Evolutionary conservation across 2,888 invertebrate genomes (phyloP).

Genomic region (Agriopis leucophaearia): DNA sequence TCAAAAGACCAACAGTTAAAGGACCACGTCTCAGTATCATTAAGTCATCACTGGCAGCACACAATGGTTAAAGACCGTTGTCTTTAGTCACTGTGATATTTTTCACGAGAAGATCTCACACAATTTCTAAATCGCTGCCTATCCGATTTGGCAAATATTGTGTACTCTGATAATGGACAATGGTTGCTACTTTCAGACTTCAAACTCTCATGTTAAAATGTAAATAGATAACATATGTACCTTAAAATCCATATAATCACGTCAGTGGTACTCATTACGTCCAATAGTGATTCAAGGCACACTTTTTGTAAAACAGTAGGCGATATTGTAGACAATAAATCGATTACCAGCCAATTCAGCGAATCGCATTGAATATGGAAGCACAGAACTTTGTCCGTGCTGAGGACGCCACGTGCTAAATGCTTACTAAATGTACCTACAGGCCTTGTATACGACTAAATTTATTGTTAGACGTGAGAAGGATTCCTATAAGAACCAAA

Average conservation of each 20-base stretch:
- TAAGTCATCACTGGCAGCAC: too few species aligned
- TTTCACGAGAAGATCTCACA: too few species aligned
- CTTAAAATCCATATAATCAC: background rate
- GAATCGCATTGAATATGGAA: conserved; percentile 29
- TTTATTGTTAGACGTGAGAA: conserved; percentile 21
- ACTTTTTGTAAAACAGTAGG: conserved; percentile 25
- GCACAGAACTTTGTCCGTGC: conserved; percentile 6
- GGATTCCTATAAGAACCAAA: background rate
- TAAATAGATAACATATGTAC: too few species aligned
- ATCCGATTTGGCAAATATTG: too few species aligned
- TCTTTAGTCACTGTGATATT: too few species aligned
- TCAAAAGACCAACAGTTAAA: too few species aligned
- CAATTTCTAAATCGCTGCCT: too few species aligned
- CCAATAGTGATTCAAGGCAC: conserved; percentile 19
- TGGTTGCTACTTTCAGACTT: too few species aligned
- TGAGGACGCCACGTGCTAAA: conserved; percentile 22
- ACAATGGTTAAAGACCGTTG: too few species aligned
- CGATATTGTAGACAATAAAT: conserved; percentile 30
- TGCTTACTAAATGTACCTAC: conserved; percentile 2
- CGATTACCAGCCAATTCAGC: conserved; percentile 32
- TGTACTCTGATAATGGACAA: too few species aligned
- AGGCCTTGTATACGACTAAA: background rate
- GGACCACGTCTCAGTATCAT: too few species aligned
- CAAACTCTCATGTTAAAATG: too few species aligned
- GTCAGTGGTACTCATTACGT: conserved; percentile 17